Evolutionary conservation across 2,888 invertebrate species (phyloP).

Genomic region (Pantelozetes paolii): DNA sequence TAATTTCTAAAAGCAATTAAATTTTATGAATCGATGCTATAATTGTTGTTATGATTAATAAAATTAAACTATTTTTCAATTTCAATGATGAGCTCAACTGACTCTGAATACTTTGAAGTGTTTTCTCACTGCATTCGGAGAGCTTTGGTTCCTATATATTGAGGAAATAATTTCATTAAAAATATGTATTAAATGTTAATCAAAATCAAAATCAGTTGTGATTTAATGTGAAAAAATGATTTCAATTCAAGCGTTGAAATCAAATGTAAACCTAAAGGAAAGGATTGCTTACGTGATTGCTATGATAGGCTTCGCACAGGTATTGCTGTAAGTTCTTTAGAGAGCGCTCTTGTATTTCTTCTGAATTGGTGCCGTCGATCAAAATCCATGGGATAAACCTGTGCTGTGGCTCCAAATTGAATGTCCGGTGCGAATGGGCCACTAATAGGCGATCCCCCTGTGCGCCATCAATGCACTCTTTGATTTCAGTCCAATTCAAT

Average conservation of each 20-base stretch:
- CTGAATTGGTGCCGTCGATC: constrained; percentile 36
- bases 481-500: constrained; percentile 35
- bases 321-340: constrained; percentile 30
- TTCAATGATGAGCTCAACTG: constrained; percentile 25
- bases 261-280: neutral
- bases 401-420: constrained; percentile 40
- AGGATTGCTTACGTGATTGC: constrained; percentile 26
- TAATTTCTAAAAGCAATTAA: neutral
- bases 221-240: too few relatives aligned
- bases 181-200: neutral
- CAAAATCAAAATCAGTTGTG: neutral
- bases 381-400: constrained; percentile 38
- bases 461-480: constrained; percentile 34
- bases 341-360: constrained; percentile 27
- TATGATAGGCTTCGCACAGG: constrained; percentile 37
- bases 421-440: constrained; percentile 38
- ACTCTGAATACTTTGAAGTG: constrained; percentile 20
- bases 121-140: constrained; percentile 19
- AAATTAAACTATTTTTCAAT: neutral
- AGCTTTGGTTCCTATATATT: constrained; percentile 29
- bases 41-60: neutral
- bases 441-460: constrained; percentile 40
- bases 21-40: neutral
- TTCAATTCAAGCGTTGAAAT: neutral
- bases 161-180: neutral